Evolutionary conservation across 2,797 vertebrate species (phyloP).

Genomic region (Emys orbicularis): DNA sequence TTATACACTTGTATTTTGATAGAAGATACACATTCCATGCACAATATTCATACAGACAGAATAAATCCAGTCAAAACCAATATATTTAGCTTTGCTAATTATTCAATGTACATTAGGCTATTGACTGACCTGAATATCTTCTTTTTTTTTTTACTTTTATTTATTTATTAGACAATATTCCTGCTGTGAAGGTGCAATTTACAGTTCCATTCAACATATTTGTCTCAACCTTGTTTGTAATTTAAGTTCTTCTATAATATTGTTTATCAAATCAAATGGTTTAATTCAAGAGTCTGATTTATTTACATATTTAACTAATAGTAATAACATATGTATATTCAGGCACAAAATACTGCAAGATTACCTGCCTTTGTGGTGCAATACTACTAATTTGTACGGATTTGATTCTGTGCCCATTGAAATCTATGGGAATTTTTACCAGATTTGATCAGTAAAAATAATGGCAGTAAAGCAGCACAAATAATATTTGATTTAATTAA

Average conservation of each 20-base stretch:
- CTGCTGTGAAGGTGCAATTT: background rate
- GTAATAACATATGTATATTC: background rate
- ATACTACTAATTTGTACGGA: background rate
- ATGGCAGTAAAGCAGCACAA: background rate
- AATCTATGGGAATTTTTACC: background rate
- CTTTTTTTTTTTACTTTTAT: background rate
- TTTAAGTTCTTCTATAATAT: background rate
- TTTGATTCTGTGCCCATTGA: background rate
- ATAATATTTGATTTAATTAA: accelerated
- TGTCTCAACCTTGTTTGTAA: background rate
- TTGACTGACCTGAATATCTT: background rate
- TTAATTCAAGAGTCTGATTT: background rate
- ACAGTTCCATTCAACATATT: background rate
- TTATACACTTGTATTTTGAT: background rate
- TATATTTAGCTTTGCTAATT: background rate
- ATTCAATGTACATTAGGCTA: background rate
- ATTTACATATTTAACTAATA: background rate
- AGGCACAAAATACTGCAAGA: background rate
- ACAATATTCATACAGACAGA: background rate
- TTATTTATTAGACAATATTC: background rate
- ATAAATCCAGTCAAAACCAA: background rate
- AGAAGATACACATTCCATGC: background rate
- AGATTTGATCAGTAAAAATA: background rate
- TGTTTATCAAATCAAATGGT: background rate
- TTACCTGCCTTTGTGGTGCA: background rate